These are phyloP conservation scores for Hemistola chrysoprasaria DNA, from an alignment of 2,888 invertebrate genomes.

Conservation along the genomic window DNA sequence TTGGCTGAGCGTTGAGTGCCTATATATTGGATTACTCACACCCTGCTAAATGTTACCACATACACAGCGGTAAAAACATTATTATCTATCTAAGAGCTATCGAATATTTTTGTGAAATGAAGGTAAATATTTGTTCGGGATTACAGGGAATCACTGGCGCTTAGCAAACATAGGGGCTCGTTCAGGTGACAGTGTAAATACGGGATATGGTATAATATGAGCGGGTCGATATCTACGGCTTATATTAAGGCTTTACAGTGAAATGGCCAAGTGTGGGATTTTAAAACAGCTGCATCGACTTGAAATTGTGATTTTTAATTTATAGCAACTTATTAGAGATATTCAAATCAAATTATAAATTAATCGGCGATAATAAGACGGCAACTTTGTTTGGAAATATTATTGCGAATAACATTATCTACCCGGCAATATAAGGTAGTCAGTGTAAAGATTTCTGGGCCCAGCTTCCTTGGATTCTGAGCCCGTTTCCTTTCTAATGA, in stretches of 20 bases:
- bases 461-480: too few species aligned
- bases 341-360: too few species aligned
- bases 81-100: too few species aligned
- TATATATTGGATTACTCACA: slow-evolving; percentile 18
- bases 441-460: too few species aligned
- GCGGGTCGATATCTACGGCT: slow-evolving; percentile 8
- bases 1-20: slow-evolving; percentile 8
- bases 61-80: too few species aligned
- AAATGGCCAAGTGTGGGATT: neutral
- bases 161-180: slow-evolving; percentile 33
- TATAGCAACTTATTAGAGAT: too few species aligned
- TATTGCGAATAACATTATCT: too few species aligned
- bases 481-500: too few species aligned
- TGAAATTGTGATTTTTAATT: neutral
- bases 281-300: slow-evolving; percentile 5
- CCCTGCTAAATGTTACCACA: slow-evolving; percentile 4
- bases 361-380: too few species aligned
- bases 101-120: slow-evolving; percentile 40
- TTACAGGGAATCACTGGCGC: slow-evolving; percentile 44
- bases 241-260: neutral
- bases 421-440: too few species aligned
- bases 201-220: slow-evolving; percentile 15
- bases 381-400: too few species aligned
- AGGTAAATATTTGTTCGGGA: slow-evolving; percentile 55
- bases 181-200: slow-evolving; percentile 28